Evolutionary conservation across 2,113 vertebrate genomes (phyloP).

Genomic region (Triplophysa siluroides): DNA sequence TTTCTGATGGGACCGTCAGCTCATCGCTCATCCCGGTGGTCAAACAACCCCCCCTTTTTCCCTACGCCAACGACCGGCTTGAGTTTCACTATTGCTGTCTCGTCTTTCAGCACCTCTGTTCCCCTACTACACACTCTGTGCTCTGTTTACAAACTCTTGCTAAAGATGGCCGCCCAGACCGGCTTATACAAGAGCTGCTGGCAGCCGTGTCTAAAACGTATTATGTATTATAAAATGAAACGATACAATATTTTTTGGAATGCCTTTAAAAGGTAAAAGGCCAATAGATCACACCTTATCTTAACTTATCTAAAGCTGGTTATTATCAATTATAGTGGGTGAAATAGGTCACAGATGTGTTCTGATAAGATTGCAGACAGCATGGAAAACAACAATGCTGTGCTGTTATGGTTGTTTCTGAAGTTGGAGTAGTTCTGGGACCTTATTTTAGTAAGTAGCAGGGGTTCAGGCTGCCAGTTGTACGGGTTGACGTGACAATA

Average conservation of each 20-base stretch:
- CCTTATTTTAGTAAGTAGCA: conserved; percentile 30
- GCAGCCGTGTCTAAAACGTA: conserved; percentile 11
- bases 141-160: conserved; percentile 48
- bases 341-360: not conserved
- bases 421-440: not conserved
- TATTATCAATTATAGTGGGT: not conserved
- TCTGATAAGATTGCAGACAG: not conserved
- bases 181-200: conserved; percentile 37
- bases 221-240: not conserved
- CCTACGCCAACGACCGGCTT: conserved; percentile 33
- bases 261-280: conserved; percentile 4
- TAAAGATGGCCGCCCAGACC: conserved; percentile 34
- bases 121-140: conserved; percentile 29
- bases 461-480: conserved; percentile 10
- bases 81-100: conserved; percentile 44
- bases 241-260: not conserved
- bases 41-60: not conserved
- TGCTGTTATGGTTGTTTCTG: not conserved
- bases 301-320: not conserved
- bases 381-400: not conserved
- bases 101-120: conserved; percentile 39
- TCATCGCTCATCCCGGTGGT: conserved; percentile 32
- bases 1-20: conserved; percentile 10
- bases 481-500: conserved; percentile 56
- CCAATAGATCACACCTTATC: not conserved